Conservation (phyloP, 2,888 invertebrate genomes). For the Branchinecta sandiegonensis region DNA sequence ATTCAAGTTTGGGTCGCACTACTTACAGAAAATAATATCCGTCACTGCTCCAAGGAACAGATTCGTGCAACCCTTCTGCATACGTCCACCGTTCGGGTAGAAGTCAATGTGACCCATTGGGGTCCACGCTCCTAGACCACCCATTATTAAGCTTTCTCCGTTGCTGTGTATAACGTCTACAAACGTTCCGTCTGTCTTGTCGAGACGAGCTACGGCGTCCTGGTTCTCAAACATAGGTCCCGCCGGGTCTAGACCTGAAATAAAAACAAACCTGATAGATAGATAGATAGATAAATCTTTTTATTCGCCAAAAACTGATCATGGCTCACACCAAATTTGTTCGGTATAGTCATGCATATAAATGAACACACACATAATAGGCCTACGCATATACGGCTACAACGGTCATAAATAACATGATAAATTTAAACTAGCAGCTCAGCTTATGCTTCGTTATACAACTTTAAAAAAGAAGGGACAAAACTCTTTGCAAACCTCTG, state of each 20-base stretch:
- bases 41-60: slow-evolving; percentile 80
- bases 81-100: slow-evolving; percentile 79
- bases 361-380: too few species aligned
- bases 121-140: slow-evolving; percentile 76
- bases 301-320: too few species aligned
- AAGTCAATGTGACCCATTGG: slow-evolving; percentile 84
- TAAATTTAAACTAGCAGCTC: too few species aligned
- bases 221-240: slow-evolving; percentile 83
- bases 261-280: slow-evolving; percentile 12
- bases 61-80: slow-evolving; percentile 82
- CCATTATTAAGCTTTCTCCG: slow-evolving; percentile 77
- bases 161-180: slow-evolving; percentile 89
- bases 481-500: too few species aligned
- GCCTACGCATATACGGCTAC: too few species aligned
- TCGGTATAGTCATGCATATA: too few species aligned
- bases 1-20: background rate
- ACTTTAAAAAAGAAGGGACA: too few species aligned
- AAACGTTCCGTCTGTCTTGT: slow-evolving; percentile 67
- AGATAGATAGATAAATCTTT: too few species aligned
- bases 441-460: too few species aligned
- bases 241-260: slow-evolving; percentile 66
- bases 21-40: slow-evolving; percentile 71
- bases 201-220: slow-evolving; percentile 65
- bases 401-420: too few species aligned
- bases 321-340: too few species aligned